Evolutionary conservation across 2,888 invertebrate genomes (phyloP).

Genomic region (Myathropa florea): DNA sequence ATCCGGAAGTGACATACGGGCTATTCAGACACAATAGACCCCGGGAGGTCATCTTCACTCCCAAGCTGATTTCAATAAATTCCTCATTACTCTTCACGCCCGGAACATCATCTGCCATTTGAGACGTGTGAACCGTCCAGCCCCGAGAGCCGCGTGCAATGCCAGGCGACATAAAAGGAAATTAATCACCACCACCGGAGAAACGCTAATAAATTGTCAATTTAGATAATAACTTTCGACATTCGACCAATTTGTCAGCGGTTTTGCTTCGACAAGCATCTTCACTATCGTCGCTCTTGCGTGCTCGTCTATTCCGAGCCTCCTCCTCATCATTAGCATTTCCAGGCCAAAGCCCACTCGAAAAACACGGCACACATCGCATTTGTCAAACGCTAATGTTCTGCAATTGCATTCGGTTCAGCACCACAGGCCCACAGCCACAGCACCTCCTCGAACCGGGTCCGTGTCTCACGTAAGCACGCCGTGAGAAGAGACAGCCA

Average conservation of each 20-base stretch:
- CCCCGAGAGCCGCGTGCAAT: background rate
- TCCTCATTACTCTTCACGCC: background rate
- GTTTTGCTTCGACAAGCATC: conserved; percentile 39
- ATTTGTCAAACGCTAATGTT: conserved; percentile 58
- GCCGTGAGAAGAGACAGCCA: conserved; percentile 16
- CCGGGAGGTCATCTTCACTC: background rate
- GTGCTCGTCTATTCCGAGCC: conserved; percentile 6
- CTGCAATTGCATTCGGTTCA: conserved; percentile 31
- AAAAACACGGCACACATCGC: conserved; percentile 18
- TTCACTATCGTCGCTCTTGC: no score
- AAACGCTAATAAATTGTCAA: conserved; percentile 25
- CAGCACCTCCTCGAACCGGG: conserved; percentile 15
- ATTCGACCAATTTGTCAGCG: conserved; percentile 47
- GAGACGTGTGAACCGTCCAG: background rate
- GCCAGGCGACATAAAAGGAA: background rate
- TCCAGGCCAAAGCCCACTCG: conserved; percentile 42
- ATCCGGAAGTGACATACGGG: background rate
- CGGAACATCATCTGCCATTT: background rate
- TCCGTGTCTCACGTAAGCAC: conserved; percentile 3
- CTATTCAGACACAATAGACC: background rate
- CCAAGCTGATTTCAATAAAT: background rate
- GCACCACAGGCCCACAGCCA: background rate
- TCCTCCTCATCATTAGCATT: conserved; percentile 58
- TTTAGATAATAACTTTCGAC: conserved; percentile 31
- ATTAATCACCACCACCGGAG: background rate